These are phyloP conservation scores for Armadillidium nasatum DNA, from an alignment of 1,140 invertebrate species.

Conservation along the genomic window DNA sequence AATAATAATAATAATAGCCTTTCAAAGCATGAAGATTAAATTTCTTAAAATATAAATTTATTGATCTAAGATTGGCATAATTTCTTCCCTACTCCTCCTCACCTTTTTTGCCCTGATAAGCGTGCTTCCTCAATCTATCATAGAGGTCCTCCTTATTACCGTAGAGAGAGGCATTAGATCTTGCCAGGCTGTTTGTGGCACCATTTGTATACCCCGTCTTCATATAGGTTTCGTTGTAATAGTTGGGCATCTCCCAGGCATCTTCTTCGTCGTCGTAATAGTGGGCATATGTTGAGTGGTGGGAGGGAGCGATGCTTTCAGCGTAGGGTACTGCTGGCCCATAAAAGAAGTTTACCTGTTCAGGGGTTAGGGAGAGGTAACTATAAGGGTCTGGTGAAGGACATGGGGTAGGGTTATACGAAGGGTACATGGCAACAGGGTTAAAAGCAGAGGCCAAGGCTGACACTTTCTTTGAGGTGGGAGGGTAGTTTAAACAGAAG, in stretches of 20 bases:
- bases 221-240: conserved; percentile 95
- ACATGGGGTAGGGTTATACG: neutral
- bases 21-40: neutral
- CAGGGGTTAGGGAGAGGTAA: conserved; percentile 46
- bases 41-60: neutral
- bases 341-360: conserved; percentile 93
- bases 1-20: neutral
- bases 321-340: conserved; percentile 86
- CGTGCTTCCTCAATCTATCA: conserved; percentile 89
- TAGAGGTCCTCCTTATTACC: conserved; percentile 93
- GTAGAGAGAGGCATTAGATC: conserved; percentile 88
- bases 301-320: conserved; percentile 87
- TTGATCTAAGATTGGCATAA: neutral
- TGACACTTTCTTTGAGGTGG: too few relatives aligned
- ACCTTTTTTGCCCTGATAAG: conserved; percentile 87
- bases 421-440: too few relatives aligned
- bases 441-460: too few relatives aligned
- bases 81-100: conserved; percentile 38
- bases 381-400: neutral
- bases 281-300: conserved; percentile 90
- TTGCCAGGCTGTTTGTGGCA: conserved; percentile 57
- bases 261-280: conserved; percentile 93
- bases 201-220: conserved; percentile 56
- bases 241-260: conserved; percentile 95
- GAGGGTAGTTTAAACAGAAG: too few relatives aligned